Evolutionary conservation across 2,888 invertebrate genomes (phyloP).

Genomic region (Caenorhabditis imperialis): DNA sequence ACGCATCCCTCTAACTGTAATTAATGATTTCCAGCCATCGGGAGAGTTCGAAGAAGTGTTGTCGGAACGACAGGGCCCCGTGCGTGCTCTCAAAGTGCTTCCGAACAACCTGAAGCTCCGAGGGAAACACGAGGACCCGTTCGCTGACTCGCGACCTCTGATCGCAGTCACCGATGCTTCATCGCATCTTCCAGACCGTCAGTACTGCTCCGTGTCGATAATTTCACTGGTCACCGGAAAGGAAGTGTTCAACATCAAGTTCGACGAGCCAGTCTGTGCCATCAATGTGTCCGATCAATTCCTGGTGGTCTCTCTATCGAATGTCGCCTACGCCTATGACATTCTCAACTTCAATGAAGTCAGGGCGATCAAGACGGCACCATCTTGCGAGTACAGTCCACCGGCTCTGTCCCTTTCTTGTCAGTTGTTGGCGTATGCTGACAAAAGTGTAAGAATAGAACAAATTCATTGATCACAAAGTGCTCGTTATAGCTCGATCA

Average conservation of each 20-base stretch:
- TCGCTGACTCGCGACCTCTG: slow-evolving; percentile 63
- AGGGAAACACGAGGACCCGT: slow-evolving; percentile 10
- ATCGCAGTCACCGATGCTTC: slow-evolving; percentile 74
- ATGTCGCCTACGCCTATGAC: slow-evolving; percentile 79
- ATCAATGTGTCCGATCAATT: slow-evolving; percentile 77
- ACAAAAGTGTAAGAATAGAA: slow-evolving; percentile 55
- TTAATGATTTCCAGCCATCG: slow-evolving; percentile 83
- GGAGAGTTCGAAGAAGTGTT: slow-evolving; percentile 95
- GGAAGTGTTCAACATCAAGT: slow-evolving; percentile 78
- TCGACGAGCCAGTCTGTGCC: slow-evolving; percentile 78
- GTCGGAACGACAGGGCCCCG: slow-evolving; percentile 92
- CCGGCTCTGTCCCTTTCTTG: slow-evolving; percentile 69
- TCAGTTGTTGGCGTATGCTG: slow-evolving; percentile 71
- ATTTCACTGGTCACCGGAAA: slow-evolving; percentile 79
- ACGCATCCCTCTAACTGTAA: background rate
- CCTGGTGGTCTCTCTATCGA: slow-evolving; percentile 69
- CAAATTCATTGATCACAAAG: slow-evolving; percentile 4
- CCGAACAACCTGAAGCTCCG: slow-evolving; percentile 43
- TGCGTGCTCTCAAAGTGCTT: slow-evolving; percentile 84
- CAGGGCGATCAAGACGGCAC: slow-evolving; percentile 56
- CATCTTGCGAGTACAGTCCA: slow-evolving; percentile 59
- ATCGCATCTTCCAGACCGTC: slow-evolving; percentile 70
- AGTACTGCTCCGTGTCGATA: slow-evolving; percentile 79
- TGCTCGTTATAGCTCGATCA: slow-evolving; percentile 77
- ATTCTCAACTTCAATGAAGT: slow-evolving; percentile 67